Percentiles rank a stretch among this genome's conserved stretches.
phyloP scores from a whole-genome alignment of 2,797 vertebrate genomes.

The Pampus argenteus region DNA sequence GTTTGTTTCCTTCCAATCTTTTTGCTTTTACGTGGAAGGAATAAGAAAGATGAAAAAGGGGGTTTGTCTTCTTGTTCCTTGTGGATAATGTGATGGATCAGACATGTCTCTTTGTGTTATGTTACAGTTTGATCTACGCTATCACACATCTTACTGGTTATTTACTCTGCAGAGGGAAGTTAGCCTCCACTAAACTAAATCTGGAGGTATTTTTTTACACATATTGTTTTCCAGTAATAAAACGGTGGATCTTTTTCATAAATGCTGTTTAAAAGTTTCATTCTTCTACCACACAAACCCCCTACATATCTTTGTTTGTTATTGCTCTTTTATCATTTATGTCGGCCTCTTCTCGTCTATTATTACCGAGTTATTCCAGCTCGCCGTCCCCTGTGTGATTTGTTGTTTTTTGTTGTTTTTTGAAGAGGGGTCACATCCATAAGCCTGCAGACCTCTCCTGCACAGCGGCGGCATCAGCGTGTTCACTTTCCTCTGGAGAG shows the following conservation, averaged over 20 bases:
- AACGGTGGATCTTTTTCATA: neutral
- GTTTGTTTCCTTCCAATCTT: slow-evolving; percentile 30
- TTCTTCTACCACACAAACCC: slow-evolving; percentile 12
- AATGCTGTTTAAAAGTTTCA: slow-evolving; percentile 1
- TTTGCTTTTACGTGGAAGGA: slow-evolving; percentile 25
- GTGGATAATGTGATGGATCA: slow-evolving; percentile 4
- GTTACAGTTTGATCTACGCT: neutral
- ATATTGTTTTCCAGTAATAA: neutral
- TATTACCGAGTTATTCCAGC: slow-evolving; percentile 32
- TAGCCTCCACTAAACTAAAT: neutral
- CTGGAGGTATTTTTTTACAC: neutral
- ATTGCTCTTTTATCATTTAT: slow-evolving; percentile 33
- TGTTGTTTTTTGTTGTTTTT: no score
- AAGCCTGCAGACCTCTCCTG: slow-evolving; percentile 33
- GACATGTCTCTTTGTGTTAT: neutral
- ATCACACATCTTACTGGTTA: neutral
- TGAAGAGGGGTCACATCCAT: slow-evolving; percentile 38
- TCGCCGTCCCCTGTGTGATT: slow-evolving; percentile 12
- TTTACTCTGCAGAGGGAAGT: neutral
- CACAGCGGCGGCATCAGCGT: slow-evolving; percentile 5
- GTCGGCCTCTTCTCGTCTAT: slow-evolving; percentile 16
- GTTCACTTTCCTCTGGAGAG: slow-evolving; percentile 36
- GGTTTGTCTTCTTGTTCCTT: slow-evolving; percentile 6
- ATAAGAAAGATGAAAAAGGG: slow-evolving; percentile 34
- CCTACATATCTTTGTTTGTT: slow-evolving; percentile 19